Percentiles rank a stretch among this genome's conserved stretches.
Conservation (phyloP, 2,888 invertebrate genomes). For the Eupithecia centaureata region DNA sequence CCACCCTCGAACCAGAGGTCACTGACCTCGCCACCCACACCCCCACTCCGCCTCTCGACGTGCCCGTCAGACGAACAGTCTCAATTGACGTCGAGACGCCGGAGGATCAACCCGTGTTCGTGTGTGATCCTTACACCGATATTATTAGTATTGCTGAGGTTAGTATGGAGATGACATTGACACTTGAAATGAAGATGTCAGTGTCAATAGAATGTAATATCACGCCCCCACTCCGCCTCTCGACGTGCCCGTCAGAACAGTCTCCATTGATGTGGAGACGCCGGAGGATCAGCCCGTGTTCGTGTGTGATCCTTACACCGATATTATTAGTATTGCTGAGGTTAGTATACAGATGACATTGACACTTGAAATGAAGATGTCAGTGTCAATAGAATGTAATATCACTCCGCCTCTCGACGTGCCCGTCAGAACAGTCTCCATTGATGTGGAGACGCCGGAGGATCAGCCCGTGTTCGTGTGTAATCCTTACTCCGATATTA, state of each 20-base stretch:
- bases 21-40: neutral
- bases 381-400: too few species aligned
- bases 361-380: neutral
- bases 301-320: constrained; percentile 66
- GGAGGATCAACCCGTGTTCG: constrained; percentile 70
- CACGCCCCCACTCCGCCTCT: constrained; percentile 1
- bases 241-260: constrained; percentile 31
- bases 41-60: constrained; percentile 26
- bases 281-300: constrained; percentile 73
- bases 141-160: constrained; percentile 71
- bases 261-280: constrained; percentile 51
- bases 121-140: constrained; percentile 67
- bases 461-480: constrained; percentile 70
- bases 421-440: constrained; percentile 27
- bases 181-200: neutral
- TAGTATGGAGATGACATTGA: constrained; percentile 35
- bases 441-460: constrained; percentile 62
- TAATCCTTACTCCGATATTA: constrained; percentile 66
- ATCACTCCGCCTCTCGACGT: constrained; percentile 25
- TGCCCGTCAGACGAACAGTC: constrained; percentile 30
- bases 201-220: too few species aligned
- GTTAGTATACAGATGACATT: constrained; percentile 50
- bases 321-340: constrained; percentile 68
- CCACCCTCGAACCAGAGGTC: constrained; percentile 31
- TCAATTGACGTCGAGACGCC: constrained; percentile 56